Conservation (phyloP, 2,888 invertebrate species). For the Pollenia labialis region DNA sequence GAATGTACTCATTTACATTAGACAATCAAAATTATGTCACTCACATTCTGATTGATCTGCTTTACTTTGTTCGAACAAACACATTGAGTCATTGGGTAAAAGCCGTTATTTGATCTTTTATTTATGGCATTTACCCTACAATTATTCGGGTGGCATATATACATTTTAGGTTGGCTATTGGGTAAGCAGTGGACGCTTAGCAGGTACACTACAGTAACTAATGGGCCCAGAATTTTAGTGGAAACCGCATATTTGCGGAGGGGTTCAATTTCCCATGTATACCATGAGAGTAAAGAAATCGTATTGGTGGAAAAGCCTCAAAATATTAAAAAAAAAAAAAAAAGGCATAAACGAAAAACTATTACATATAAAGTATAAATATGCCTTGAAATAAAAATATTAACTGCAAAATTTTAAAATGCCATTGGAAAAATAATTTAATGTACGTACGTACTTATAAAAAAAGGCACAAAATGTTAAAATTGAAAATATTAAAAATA, state of each 20-base stretch:
- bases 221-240: background rate
- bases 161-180: too few species aligned
- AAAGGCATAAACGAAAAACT: background rate
- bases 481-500: too few species aligned
- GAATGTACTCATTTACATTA: too few species aligned
- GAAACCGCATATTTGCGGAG: conserved; percentile 8
- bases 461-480: background rate
- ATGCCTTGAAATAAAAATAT: background rate
- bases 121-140: too few species aligned
- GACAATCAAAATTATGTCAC: too few species aligned
- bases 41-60: too few species aligned
- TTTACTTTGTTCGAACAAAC: too few species aligned
- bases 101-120: too few species aligned
- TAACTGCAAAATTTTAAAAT: background rate
- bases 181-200: too few species aligned
- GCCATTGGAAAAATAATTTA: background rate
- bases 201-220: too few species aligned
- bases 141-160: too few species aligned
- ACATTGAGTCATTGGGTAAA: too few species aligned
- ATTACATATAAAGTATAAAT: background rate
- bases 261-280: conserved; percentile 19
- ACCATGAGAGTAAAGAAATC: conserved; percentile 11
- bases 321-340: background rate
- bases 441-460: background rate
- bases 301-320: background rate